phyloP scores from a whole-genome alignment of 2,797 vertebrate species.

The Hylomyscus alleni region DNA sequence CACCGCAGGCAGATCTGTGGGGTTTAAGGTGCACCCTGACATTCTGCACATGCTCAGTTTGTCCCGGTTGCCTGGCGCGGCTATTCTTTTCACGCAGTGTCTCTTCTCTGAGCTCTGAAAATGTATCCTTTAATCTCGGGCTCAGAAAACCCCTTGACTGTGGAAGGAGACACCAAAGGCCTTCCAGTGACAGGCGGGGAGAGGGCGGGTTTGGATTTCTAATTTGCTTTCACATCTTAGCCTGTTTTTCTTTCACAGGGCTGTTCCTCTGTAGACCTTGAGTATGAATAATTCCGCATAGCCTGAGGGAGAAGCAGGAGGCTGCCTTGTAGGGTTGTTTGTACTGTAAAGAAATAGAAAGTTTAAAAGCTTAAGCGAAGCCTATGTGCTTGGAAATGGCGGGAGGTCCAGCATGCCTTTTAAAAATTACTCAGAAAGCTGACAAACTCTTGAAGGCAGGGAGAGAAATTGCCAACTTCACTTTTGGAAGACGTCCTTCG shows the following conservation, averaged over 20 bases:
- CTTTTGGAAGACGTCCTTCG: background rate
- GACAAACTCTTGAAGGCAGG: conserved; percentile 51
- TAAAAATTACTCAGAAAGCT: conserved; percentile 64
- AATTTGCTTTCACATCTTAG: conserved; percentile 81
- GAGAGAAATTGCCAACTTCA: conserved; percentile 46
- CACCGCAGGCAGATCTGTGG: background rate
- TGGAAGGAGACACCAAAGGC: conserved; percentile 77
- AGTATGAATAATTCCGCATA: conserved; percentile 82
- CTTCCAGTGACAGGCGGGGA: conserved; percentile 69
- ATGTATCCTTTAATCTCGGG: conserved; percentile 79
- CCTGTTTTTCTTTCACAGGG: conserved; percentile 74
- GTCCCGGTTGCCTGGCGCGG: conserved; percentile 20
- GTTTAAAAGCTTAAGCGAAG: conserved; percentile 79
- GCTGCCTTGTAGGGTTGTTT: conserved; percentile 78
- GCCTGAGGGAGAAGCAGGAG: conserved; percentile 81
- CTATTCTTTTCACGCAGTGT: conserved; percentile 51
- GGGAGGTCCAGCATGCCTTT: conserved; percentile 61
- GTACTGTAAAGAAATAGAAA: conserved; percentile 82
- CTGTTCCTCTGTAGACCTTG: conserved; percentile 75
- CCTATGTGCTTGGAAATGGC: conserved; percentile 50
- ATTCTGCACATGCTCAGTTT: background rate
- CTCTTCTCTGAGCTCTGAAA: conserved; percentile 76
- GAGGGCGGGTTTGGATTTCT: conserved; percentile 82
- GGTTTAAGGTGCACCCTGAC: background rate
- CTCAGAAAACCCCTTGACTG: conserved; percentile 75